Conservation (phyloP, 2,888 invertebrate species). For the Pogonocherus hispidulus region DNA sequence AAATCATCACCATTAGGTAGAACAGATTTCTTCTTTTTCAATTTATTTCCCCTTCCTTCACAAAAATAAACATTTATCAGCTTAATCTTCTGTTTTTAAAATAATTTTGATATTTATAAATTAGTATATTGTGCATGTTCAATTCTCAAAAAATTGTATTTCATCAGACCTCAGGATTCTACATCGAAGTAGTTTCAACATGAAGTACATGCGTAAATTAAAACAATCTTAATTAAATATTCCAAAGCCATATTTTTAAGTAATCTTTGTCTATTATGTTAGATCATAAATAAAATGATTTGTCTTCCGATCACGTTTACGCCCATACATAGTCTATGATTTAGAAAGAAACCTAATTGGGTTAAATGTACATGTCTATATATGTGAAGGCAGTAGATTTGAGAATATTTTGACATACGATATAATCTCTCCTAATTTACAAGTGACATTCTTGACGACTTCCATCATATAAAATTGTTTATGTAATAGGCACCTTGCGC, state of each 20-base stretch:
- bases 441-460: constrained; percentile 21
- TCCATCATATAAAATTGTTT: constrained; percentile 22
- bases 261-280: constrained; percentile 19
- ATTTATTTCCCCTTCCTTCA: no score
- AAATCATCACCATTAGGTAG: no score
- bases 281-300: constrained; percentile 1
- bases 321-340: constrained; percentile 8
- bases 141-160: no score
- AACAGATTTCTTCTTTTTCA: no score
- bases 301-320: constrained; percentile 20
- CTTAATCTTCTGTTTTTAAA: no score
- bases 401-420: constrained; percentile 18
- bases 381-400: constrained; percentile 11
- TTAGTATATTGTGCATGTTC: no score
- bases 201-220: not conserved
- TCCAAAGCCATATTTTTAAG: constrained; percentile 17
- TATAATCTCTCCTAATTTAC: constrained; percentile 14
- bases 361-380: constrained; percentile 21
- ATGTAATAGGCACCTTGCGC: not conserved
- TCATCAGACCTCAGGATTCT: no score
- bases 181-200: not conserved
- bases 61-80: no score
- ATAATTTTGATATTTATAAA: no score
- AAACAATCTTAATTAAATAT: not conserved
- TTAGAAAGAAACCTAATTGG: constrained; percentile 23